phyloP scores from a whole-genome alignment of 2,888 invertebrate species.

The Eucera pruinosa region DNA sequence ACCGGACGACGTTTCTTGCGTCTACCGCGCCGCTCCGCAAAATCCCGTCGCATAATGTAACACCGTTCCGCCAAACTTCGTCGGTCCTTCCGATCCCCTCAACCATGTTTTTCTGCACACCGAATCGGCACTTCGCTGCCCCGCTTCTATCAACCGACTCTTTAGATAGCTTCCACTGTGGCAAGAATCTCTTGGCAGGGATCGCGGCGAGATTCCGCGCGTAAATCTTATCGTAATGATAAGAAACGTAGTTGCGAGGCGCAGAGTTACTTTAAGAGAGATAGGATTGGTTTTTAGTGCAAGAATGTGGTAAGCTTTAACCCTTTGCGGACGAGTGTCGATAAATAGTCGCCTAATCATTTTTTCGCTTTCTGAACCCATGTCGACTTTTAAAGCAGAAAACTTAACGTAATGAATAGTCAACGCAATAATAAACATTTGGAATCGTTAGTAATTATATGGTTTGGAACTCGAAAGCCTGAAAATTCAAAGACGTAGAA shows the following conservation, averaged over 20 bases:
- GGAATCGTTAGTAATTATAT: no score
- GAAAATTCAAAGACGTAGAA: no score
- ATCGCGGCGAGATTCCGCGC: neutral
- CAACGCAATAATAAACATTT: no score
- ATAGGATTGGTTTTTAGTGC: no score
- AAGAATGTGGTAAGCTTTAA: no score
- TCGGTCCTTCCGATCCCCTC: constrained; percentile 8
- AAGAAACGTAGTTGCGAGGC: neutral
- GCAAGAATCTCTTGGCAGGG: neutral
- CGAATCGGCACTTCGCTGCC: neutral
- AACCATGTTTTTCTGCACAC: constrained; percentile 13
- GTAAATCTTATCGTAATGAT: neutral
- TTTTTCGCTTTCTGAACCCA: no score
- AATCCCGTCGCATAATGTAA: constrained; percentile 38
- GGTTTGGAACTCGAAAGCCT: no score
- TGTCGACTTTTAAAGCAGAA: no score
- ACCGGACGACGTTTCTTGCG: constrained; percentile 42
- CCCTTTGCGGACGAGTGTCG: no score
- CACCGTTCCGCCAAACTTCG: constrained; percentile 13
- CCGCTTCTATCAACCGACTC: neutral
- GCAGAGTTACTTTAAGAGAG: neutral
- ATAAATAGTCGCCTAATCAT: no score
- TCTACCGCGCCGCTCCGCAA: constrained; percentile 6
- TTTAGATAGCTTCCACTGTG: neutral
- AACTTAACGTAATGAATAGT: no score